Conservation (phyloP, 2,888 invertebrate species). For the Campoletis raptor region DNA sequence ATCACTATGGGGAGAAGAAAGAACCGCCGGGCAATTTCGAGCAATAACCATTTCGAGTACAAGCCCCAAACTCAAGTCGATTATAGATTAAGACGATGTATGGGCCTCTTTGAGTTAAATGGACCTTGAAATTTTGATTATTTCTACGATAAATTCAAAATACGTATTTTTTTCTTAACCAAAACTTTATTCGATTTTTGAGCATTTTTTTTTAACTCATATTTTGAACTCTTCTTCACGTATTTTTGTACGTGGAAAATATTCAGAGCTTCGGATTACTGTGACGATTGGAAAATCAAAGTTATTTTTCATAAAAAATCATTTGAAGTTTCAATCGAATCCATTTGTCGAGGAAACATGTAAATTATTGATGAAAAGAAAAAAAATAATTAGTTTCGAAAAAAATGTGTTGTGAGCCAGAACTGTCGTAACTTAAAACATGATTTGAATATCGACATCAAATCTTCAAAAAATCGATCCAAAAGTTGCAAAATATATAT, state of each 20-base stretch:
- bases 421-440: too few relatives aligned
- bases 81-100: conserved; percentile 21
- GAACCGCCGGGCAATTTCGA: conserved; percentile 63
- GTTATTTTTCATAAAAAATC: too few relatives aligned
- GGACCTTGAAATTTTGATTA: not conserved
- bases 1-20: conserved; percentile 38
- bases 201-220: not conserved
- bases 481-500: too few relatives aligned
- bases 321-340: too few relatives aligned
- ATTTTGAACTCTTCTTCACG: not conserved
- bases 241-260: not conserved
- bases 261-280: not conserved
- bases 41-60: conserved; percentile 65
- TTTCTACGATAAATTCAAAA: not conserved
- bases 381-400: too few relatives aligned
- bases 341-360: too few relatives aligned
- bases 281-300: too few relatives aligned
- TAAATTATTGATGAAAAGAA: too few relatives aligned
- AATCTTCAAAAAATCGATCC: too few relatives aligned
- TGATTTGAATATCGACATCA: too few relatives aligned
- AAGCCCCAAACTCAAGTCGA: conserved; percentile 36
- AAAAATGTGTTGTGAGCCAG: too few relatives aligned
- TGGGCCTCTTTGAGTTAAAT: not conserved
- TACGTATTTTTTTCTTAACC: not conserved
- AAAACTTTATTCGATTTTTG: not conserved